phyloP scores from a whole-genome alignment of 64 coral and sea anemone genomes.

The Montipora cactus region DNA sequence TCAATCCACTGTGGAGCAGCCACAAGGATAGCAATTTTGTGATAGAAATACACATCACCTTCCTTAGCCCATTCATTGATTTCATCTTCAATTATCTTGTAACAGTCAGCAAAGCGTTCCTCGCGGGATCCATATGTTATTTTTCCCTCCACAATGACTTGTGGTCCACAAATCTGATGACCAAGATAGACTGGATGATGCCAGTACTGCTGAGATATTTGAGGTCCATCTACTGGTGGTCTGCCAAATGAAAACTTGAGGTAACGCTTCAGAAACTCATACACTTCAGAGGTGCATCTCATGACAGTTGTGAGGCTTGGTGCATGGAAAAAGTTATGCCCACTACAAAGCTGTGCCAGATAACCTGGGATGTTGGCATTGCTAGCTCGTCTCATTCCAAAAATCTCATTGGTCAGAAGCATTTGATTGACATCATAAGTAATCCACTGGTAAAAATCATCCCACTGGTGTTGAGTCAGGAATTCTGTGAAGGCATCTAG shows the following conservation, averaged over 20 bases:
- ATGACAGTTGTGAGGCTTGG: conserved; percentile 54
- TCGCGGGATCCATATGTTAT: conserved; percentile 36
- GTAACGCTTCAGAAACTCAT: conserved; percentile 15
- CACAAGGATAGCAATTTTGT: conserved; percentile 43
- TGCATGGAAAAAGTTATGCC: conserved; percentile 43
- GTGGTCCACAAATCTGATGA: conserved; percentile 50
- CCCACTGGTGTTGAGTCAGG: background rate
- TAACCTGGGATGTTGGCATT: background rate
- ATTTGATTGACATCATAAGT: conserved; percentile 47
- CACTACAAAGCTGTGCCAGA: conserved; percentile 27
- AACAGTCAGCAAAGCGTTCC: conserved; percentile 14
- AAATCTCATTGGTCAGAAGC: conserved; percentile 18
- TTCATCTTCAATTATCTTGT: conserved; percentile 33
- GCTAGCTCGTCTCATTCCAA: background rate
- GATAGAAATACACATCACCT: conserved; percentile 1
- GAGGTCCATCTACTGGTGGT: background rate
- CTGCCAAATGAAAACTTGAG: conserved; percentile 29
- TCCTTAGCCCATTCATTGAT: conserved; percentile 61
- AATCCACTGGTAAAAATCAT: conserved; percentile 37
- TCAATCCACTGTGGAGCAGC: conserved; percentile 27
- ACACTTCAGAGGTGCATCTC: conserved; percentile 53
- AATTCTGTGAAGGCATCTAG: background rate
- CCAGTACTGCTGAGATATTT: conserved; percentile 12
- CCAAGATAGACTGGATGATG: conserved; percentile 38
- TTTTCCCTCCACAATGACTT: conserved; percentile 21